A percentile compares a stretch with the other conserved stretches of the same genome.
These are phyloP conservation scores for Rhaphigaster nebulosa DNA, from an alignment of 2,888 invertebrate species.

Conservation along the genomic window DNA sequence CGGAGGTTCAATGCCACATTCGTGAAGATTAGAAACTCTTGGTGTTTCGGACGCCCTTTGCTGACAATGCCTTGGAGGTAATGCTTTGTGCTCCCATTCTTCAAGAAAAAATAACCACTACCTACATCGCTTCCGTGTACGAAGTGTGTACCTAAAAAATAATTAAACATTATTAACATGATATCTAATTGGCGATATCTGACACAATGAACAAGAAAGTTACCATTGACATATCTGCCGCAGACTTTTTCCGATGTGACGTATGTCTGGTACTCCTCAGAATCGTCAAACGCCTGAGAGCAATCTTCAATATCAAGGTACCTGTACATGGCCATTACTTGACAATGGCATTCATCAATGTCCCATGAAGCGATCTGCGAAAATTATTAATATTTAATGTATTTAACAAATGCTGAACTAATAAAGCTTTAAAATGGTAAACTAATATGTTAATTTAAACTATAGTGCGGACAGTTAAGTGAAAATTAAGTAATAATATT, in stretches of 20 bases:
- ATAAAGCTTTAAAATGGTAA: neutral
- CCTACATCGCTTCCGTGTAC: neutral
- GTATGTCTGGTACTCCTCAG: neutral
- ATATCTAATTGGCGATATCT: too few relatives aligned
- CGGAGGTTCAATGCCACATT: neutral
- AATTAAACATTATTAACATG: neutral
- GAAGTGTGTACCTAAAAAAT: neutral
- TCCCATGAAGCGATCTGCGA: neutral
- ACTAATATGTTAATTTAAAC: neutral
- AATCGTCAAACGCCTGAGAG: neutral
- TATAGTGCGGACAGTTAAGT: neutral
- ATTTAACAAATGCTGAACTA: too few relatives aligned
- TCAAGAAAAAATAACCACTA: neutral
- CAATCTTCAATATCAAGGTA: neutral
- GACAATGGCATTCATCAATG: conserved; percentile 15
- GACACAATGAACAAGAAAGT: neutral
- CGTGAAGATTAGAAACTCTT: neutral
- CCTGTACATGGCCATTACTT: neutral
- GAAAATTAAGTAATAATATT: neutral
- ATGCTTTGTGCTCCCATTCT: neutral
- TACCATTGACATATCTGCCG: neutral
- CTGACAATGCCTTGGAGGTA: neutral
- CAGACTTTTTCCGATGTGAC: neutral
- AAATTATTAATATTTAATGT: neutral
- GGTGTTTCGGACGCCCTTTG: neutral